These are phyloP conservation scores for Azorinus chamasolen DNA, from an alignment of 2,888 invertebrate genomes.

Conservation along the genomic window DNA sequence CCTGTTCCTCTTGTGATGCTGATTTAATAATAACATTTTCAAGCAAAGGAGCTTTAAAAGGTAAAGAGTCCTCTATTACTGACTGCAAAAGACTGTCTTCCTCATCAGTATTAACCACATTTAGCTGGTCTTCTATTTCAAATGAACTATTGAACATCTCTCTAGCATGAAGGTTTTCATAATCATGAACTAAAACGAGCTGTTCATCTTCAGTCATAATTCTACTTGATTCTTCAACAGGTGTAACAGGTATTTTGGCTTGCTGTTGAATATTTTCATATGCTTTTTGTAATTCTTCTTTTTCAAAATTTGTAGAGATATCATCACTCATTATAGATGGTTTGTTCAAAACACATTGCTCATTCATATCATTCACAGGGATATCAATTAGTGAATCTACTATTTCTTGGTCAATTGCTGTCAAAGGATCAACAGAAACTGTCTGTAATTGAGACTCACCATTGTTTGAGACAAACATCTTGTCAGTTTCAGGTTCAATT, in stretches of 20 bases:
- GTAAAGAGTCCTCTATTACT: constrained; percentile 58
- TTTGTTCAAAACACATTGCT: neutral
- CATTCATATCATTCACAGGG: neutral
- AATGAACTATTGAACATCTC: neutral
- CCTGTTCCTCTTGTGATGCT: constrained; percentile 22
- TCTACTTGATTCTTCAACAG: too few relatives aligned
- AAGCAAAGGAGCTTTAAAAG: constrained; percentile 59
- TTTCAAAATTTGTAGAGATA: too few relatives aligned
- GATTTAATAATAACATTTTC: constrained; percentile 45
- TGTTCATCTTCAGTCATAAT: too few relatives aligned
- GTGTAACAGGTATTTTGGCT: too few relatives aligned
- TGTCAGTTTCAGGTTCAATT: neutral
- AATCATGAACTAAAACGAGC: too few relatives aligned
- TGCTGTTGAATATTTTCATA: too few relatives aligned
- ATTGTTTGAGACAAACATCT: too few relatives aligned
- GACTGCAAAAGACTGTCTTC: constrained; percentile 46
- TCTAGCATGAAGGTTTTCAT: neutral
- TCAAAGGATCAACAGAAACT: neutral
- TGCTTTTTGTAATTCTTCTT: too few relatives aligned
- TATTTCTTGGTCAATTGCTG: neutral
- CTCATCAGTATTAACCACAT: neutral
- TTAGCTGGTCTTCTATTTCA: neutral
- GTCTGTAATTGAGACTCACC: neutral
- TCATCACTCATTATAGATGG: neutral
- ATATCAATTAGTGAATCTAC: neutral